Evolutionary conservation across 2,113 vertebrate species (phyloP).

Genomic region (Candoia aspera): DNA sequence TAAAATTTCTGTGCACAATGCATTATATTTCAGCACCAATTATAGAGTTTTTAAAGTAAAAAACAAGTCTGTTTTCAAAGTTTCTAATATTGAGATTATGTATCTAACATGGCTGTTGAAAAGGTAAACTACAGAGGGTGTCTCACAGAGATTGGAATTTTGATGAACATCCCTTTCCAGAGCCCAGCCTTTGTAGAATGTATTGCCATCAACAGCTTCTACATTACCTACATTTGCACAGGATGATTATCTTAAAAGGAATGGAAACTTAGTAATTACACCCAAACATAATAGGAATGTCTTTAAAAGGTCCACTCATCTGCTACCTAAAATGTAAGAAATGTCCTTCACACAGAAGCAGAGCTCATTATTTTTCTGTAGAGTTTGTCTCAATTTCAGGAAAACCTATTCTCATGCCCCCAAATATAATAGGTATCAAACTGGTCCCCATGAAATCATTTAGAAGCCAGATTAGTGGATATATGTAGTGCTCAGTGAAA

Average conservation of each 20-base stretch:
- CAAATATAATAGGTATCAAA: not conserved
- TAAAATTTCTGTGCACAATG: not conserved
- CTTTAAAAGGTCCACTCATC: conserved; percentile 13
- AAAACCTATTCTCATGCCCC: not conserved
- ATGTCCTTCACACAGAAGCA: not conserved
- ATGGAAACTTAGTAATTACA: not conserved
- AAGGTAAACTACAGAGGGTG: conserved; percentile 15
- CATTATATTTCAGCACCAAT: conserved; percentile 17
- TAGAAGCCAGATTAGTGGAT: not conserved
- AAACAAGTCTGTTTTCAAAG: conserved; percentile 22
- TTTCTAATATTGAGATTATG: conserved; percentile 10
- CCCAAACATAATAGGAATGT: not conserved
- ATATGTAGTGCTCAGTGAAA: not conserved
- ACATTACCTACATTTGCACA: not conserved
- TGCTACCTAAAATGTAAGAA: not conserved
- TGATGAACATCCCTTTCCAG: conserved; percentile 7
- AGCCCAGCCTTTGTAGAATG: conserved; percentile 9
- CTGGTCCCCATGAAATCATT: not conserved
- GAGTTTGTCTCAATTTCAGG: conserved; percentile 1
- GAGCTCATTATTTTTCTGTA: conserved; percentile 7
- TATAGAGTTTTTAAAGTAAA: not conserved
- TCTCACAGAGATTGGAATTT: conserved; percentile 12
- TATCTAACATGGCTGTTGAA: conserved; percentile 19
- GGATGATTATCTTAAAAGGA: not conserved
- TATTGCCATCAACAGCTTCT: conserved; percentile 16